phyloP scores from a whole-genome alignment of 2,113 vertebrate species.

The Crotalus horridus region DNA sequence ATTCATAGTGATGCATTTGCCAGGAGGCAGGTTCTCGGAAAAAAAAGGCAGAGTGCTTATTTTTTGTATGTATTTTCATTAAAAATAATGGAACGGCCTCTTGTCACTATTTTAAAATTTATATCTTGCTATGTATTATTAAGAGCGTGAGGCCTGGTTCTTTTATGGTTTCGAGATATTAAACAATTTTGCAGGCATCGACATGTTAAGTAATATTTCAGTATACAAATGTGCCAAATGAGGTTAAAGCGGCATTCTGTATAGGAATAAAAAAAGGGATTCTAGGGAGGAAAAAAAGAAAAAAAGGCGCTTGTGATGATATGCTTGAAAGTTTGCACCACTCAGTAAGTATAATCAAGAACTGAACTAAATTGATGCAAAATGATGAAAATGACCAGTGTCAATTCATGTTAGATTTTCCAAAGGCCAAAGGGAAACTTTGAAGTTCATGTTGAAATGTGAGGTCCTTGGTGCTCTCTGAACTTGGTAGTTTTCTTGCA shows the following conservation, averaged over 20 bases:
- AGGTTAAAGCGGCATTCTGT: neutral
- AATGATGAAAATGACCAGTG: neutral
- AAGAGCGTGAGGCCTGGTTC: neutral
- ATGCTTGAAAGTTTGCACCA: neutral
- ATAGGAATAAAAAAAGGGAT: no score
- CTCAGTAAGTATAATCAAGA: neutral
- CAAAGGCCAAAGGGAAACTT: neutral
- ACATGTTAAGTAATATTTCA: neutral
- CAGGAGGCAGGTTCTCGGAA: neutral
- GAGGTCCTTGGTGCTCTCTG: neutral
- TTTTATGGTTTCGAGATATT: neutral
- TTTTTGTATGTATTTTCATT: neutral
- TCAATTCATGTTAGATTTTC: neutral
- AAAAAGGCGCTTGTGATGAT: neutral
- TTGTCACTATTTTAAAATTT: neutral
- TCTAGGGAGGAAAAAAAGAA: neutral
- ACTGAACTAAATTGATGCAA: neutral
- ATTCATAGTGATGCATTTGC: neutral
- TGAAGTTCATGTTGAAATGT: neutral
- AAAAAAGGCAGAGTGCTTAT: neutral
- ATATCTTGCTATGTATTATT: neutral
- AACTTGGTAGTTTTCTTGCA: neutral
- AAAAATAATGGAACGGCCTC: neutral
- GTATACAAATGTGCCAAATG: neutral
- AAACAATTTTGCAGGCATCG: neutral